phyloP scores from a whole-genome alignment of 2,113 vertebrate genomes.

The Heterotilapia buettikoferi region DNA sequence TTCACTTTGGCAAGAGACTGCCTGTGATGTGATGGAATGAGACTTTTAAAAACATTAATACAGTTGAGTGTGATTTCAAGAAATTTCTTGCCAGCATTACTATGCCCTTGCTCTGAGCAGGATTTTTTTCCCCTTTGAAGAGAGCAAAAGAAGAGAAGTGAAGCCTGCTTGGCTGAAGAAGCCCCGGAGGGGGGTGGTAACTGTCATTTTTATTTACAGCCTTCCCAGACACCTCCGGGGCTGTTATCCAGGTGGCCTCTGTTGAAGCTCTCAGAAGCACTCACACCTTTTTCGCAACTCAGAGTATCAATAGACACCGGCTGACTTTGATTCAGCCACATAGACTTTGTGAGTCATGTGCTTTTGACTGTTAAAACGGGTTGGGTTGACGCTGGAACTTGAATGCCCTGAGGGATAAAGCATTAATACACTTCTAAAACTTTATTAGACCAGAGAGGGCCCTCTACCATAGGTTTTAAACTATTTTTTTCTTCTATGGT shows the following conservation, averaged over 20 bases:
- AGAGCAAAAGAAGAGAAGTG: constrained; percentile 53
- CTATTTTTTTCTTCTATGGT: not conserved
- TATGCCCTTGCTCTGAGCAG: constrained; percentile 61
- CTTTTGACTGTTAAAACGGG: constrained; percentile 66
- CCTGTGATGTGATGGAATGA: constrained; percentile 1
- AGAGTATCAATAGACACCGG: constrained; percentile 63
- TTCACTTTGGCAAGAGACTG: not conserved
- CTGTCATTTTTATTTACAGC: constrained; percentile 75
- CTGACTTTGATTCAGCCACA: constrained; percentile 72
- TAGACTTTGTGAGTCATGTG: constrained; percentile 65
- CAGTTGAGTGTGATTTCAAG: not conserved
- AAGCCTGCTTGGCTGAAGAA: constrained; percentile 53
- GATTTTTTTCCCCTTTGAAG: constrained; percentile 57
- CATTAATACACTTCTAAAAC: constrained; percentile 59
- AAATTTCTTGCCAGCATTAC: constrained; percentile 24
- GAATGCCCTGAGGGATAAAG: constrained; percentile 64
- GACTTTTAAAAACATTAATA: constrained; percentile 1
- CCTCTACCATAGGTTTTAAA: not conserved
- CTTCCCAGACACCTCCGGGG: constrained; percentile 62
- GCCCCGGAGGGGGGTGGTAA: constrained; percentile 55
- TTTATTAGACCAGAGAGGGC: constrained; percentile 34
- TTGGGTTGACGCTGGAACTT: constrained; percentile 65
- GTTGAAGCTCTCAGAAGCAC: constrained; percentile 61
- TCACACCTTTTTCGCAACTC: constrained; percentile 59
- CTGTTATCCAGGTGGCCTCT: constrained; percentile 72